Evolutionary conservation across 2,888 invertebrate genomes (phyloP).

Genomic region (Pandemis heparana): DNA sequence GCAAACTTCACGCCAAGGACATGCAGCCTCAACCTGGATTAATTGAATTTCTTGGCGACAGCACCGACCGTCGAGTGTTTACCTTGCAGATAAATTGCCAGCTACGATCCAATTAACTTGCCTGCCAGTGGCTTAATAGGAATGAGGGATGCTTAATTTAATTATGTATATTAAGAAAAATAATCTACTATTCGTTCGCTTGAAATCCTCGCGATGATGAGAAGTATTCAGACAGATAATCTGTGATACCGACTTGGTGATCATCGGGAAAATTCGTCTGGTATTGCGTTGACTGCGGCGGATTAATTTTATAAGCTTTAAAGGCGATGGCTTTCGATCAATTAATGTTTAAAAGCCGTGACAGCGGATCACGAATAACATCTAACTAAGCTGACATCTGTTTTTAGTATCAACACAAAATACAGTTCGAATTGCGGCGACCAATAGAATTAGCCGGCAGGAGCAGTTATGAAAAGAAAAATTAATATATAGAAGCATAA

Average conservation of each 20-base stretch:
- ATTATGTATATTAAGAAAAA: constrained; percentile 16
- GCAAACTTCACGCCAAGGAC: constrained; percentile 49
- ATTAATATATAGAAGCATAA: too few relatives aligned
- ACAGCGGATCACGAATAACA: too few relatives aligned
- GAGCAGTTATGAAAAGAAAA: too few relatives aligned
- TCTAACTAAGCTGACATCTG: too few relatives aligned
- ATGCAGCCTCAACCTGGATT: constrained; percentile 63
- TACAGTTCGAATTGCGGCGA: too few relatives aligned
- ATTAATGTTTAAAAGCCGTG: too few relatives aligned
- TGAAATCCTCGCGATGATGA: background rate
- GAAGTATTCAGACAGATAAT: background rate
- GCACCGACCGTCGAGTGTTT: constrained; percentile 59
- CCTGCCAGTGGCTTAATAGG: constrained; percentile 41
- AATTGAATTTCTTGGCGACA: constrained; percentile 71
- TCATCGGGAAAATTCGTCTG: background rate
- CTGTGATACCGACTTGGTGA: background rate
- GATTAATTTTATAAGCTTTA: background rate
- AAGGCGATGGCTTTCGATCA: too few relatives aligned
- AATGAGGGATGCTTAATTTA: constrained; percentile 20
- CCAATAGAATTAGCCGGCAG: too few relatives aligned
- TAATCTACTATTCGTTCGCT: background rate
- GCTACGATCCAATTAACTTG: constrained; percentile 51
- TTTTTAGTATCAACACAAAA: too few relatives aligned
- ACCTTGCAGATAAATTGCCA: constrained; percentile 58
- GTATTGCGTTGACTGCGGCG: background rate